Evolutionary conservation across 2,888 invertebrate genomes (phyloP).

Genomic region (Chrysopilus asiliformis): DNA sequence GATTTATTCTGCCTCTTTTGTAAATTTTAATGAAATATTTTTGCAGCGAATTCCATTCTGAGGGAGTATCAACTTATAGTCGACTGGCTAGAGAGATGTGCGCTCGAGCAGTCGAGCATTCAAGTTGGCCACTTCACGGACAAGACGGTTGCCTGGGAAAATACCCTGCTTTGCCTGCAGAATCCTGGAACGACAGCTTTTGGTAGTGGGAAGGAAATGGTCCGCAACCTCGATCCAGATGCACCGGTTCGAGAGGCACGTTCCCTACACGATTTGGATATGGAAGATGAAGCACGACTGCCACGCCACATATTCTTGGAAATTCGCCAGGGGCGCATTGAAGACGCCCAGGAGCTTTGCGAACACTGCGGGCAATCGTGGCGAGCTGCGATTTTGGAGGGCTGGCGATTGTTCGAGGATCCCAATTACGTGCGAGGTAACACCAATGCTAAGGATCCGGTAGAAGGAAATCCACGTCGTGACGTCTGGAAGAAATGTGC

Average conservation of each 20-base stretch:
- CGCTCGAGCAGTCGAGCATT: constrained; percentile 41
- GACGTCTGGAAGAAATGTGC: constrained; percentile 68
- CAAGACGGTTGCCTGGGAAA: constrained; percentile 77
- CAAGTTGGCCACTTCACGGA: constrained; percentile 65
- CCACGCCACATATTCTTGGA: constrained; percentile 48
- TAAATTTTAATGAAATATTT: constrained; percentile 18
- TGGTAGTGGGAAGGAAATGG: constrained; percentile 42
- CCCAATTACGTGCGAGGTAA: constrained; percentile 51
- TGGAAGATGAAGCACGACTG: constrained; percentile 58
- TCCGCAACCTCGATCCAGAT: constrained; percentile 76
- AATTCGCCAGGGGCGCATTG: constrained; percentile 74
- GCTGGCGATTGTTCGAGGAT: constrained; percentile 81
- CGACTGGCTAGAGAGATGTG: constrained; percentile 84
- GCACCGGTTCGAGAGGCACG: constrained; percentile 67
- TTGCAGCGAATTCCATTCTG: constrained; percentile 40
- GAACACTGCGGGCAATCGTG: constrained; percentile 80
- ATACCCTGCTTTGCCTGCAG: constrained; percentile 66
- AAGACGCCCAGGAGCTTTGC: constrained; percentile 72
- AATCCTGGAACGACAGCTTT: constrained; percentile 44
- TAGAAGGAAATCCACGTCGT: constrained; percentile 71
- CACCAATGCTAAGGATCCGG: constrained; percentile 35
- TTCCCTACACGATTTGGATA: constrained; percentile 73
- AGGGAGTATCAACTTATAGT: constrained; percentile 71
- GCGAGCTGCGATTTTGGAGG: constrained; percentile 81
- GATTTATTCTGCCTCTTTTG: too few relatives aligned